These are phyloP conservation scores for Calameuta filiformis DNA, from an alignment of 2,888 invertebrate species.

Conservation along the genomic window DNA sequence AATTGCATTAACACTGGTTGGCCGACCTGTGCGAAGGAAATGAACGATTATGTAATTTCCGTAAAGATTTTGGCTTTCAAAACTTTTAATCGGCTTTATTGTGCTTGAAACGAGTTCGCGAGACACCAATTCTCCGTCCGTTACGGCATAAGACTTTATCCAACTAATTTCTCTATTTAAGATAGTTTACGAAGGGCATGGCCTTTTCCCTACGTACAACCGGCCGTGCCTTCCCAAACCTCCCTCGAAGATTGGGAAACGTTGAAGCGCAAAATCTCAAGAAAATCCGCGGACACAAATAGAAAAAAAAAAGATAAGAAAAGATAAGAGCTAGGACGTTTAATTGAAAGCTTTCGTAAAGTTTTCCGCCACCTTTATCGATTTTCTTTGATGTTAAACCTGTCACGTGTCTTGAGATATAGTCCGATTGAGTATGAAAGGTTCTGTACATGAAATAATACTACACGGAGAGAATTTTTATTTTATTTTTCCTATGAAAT, in stretches of 20 bases:
- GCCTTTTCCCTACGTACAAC: not conserved
- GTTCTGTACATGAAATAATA: not conserved
- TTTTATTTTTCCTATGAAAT: too few relatives aligned
- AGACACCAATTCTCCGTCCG: slow-evolving; percentile 11
- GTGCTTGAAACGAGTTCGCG: slow-evolving; percentile 21
- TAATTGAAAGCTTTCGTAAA: not conserved
- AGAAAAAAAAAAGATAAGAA: not conserved
- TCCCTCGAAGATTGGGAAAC: not conserved
- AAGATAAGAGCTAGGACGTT: not conserved
- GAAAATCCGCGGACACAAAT: not conserved
- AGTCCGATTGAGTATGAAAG: not conserved
- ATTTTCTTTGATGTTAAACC: slow-evolving; percentile 16
- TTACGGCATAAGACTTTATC: slow-evolving; percentile 13
- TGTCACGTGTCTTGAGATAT: slow-evolving; percentile 1
- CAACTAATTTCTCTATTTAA: slow-evolving; percentile 22
- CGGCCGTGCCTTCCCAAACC: not conserved
- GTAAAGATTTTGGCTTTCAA: slow-evolving; percentile 18
- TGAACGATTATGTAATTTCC: not conserved
- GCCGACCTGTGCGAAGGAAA: not conserved
- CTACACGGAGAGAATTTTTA: not conserved
- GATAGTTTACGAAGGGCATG: slow-evolving; percentile 15
- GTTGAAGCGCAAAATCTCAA: not conserved
- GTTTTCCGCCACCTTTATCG: not conserved
- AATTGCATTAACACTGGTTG: not conserved
- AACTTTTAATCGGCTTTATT: slow-evolving; percentile 24